Percentiles rank a stretch among this genome's conserved stretches.
Evolutionary conservation across 1,140 invertebrate species (phyloP).

Genomic region (Leptinotarsa texana): DNA sequence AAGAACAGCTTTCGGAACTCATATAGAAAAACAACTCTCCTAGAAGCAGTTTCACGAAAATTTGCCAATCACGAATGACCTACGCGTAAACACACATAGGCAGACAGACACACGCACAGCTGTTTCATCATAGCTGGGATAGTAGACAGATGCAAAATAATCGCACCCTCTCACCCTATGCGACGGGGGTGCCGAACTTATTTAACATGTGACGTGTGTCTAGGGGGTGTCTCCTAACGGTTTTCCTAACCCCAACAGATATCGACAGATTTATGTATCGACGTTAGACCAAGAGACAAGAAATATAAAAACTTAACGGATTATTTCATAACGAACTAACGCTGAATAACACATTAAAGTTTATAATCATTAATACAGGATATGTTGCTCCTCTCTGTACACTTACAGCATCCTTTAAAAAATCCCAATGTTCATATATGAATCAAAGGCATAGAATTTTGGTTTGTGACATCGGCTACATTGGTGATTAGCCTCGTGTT

Average conservation of each 20-base stretch:
- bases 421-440: too few relatives aligned
- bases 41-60: background rate
- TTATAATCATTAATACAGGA: too few relatives aligned
- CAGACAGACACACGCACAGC: slow-evolving; percentile 4
- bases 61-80: background rate
- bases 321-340: too few relatives aligned
- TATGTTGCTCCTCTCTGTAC: too few relatives aligned
- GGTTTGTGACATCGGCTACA: too few relatives aligned
- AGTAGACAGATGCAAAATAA: slow-evolving; percentile 28
- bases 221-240: slow-evolving; percentile 24
- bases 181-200: slow-evolving; percentile 18
- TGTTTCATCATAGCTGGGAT: slow-evolving; percentile 7
- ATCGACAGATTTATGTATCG: slow-evolving; percentile 3
- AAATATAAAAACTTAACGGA: background rate
- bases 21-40: background rate
- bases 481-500: too few relatives aligned
- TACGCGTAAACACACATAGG: background rate
- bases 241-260: slow-evolving; percentile 22
- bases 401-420: too few relatives aligned
- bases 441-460: too few relatives aligned
- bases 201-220: slow-evolving; percentile 9
- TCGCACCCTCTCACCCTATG: slow-evolving; percentile 14
- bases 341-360: too few relatives aligned
- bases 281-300: background rate
- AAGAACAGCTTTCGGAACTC: too few relatives aligned